Evolutionary conservation across 2,888 invertebrate genomes (phyloP), one percentile per base, ranked within the genome.

Genomic region (Fabriciana adippe): DNA sequence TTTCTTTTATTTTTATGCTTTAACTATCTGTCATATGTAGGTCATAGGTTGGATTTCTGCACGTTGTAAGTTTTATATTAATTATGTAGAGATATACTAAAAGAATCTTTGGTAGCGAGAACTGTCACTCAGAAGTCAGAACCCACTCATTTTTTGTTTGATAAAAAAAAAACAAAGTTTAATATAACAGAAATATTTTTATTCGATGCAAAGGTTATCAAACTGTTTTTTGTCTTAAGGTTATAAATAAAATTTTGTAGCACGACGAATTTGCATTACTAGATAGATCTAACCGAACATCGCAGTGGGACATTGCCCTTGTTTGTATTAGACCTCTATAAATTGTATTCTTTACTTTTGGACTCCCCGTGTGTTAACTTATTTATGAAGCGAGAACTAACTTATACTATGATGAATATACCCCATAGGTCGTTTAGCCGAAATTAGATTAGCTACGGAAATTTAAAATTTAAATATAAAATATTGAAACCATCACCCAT

Each of bases 321-420:
- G 79, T 87, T 89, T 83, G 78, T 81, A 80, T 81, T 81, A 79
- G 83, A 81, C 83, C 83, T 78, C 83, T 77, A 90, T 91, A 90
- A 90, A 90, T 91, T 83, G n/a, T n/a, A n/a, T n/a, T 80, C 76
- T 77, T 76, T 76, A 78, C 82, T 80, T 85, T 83, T 83, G 80
- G 73, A 81, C 86, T 81, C 89, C 82, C 79, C 87, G 81, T 83
- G 85, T 80, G 82, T 80, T 79, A 75, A 78, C 68, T 78, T 79
- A 90, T 89, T 90, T 89, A 90, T 86, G 81, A 80, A 77, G 79
- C 80, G 78, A 82, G 80, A 83, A 83, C 77, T 72, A 77, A 76
- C 75, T 79, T 81, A 77, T 76, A 78, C 75, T 79, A 79, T 81
- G 79, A 84, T 82, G 80, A 82, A 87, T 86, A 81, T 76, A 80